Evolutionary conservation across 2,797 vertebrate species (phyloP).

Genomic region (Pagetopsis macropterus): DNA sequence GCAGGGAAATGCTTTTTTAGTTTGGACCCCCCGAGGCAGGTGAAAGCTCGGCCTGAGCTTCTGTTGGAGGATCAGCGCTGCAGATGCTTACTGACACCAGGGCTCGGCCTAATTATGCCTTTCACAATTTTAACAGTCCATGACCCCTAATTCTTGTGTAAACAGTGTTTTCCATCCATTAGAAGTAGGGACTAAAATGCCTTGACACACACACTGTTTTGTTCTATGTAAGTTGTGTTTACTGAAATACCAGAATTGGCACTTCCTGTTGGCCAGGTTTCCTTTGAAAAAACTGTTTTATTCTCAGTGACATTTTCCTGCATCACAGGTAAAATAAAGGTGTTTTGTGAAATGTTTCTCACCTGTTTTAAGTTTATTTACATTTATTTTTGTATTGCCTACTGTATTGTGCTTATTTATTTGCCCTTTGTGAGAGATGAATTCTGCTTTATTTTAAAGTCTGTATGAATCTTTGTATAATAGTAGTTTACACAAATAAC

Average conservation of each 20-base stretch:
- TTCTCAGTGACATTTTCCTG: background rate
- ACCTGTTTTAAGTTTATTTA: constrained; percentile 27
- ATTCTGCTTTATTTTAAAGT: constrained; percentile 1
- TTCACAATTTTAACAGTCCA: constrained; percentile 10
- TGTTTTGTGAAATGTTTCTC: constrained; percentile 20
- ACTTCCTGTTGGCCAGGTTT: constrained; percentile 1
- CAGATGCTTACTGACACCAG: constrained; percentile 15
- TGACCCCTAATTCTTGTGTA: constrained; percentile 15
- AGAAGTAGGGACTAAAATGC: constrained; percentile 10
- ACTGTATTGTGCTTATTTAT: background rate
- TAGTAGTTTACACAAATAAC: constrained; percentile 41
- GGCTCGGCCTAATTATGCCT: constrained; percentile 25
- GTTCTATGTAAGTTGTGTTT: constrained; percentile 5
- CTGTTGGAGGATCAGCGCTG: constrained; percentile 14
- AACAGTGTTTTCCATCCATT: constrained; percentile 6
- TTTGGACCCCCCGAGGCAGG: constrained; percentile 15
- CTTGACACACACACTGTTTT: background rate
- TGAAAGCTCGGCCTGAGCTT: constrained; percentile 11
- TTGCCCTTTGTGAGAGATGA: constrained; percentile 1
- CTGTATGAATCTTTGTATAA: constrained; percentile 1
- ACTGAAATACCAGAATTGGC: background rate
- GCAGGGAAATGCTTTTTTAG: constrained; percentile 4
- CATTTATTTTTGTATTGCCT: constrained; percentile 5
- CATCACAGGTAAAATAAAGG: background rate
- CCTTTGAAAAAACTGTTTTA: background rate